phyloP scores from a whole-genome alignment of 2,113 vertebrate species.

The Leuciscus idus region DNA sequence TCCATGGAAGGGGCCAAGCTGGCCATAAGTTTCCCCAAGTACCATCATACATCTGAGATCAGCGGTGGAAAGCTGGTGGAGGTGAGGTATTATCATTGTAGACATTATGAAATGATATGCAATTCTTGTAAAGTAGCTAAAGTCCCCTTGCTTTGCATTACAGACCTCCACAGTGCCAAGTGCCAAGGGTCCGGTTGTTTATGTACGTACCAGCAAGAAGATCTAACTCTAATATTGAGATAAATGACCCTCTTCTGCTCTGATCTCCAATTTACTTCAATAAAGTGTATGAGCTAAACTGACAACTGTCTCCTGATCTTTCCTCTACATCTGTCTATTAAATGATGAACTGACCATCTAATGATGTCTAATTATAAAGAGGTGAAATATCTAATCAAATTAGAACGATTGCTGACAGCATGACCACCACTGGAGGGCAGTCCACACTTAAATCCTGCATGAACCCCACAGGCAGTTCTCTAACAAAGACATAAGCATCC shows the following conservation, averaged over 20 bases:
- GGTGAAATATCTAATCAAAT: neutral
- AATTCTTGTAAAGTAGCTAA: neutral
- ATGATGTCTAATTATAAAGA: neutral
- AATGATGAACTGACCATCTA: neutral
- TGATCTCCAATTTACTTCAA: conserved; percentile 12
- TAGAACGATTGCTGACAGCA: neutral
- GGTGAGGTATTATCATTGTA: conserved; percentile 69
- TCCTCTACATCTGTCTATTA: neutral
- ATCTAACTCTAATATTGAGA: conserved; percentile 42
- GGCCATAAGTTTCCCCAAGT: conserved; percentile 80
- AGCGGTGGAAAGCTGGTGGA: conserved; percentile 81
- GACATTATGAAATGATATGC: neutral
- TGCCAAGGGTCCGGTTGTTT: conserved; percentile 51
- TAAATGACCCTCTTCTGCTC: neutral
- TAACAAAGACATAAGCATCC: conserved; percentile 23
- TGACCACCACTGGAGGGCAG: conserved; percentile 52
- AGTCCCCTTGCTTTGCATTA: neutral
- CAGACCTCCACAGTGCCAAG: conserved; percentile 56
- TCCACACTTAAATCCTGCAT: conserved; percentile 19
- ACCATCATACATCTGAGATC: conserved; percentile 79
- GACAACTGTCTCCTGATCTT: neutral
- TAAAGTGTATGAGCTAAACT: conserved; percentile 21
- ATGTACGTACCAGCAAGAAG: conserved; percentile 62
- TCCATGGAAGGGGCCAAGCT: conserved; percentile 79
- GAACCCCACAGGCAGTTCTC: neutral